A percentile compares a stretch with the other conserved stretches of the same genome.
Evolutionary conservation across 2,888 invertebrate genomes (phyloP).

Genomic region (Megaustenia siamemsis): DNA sequence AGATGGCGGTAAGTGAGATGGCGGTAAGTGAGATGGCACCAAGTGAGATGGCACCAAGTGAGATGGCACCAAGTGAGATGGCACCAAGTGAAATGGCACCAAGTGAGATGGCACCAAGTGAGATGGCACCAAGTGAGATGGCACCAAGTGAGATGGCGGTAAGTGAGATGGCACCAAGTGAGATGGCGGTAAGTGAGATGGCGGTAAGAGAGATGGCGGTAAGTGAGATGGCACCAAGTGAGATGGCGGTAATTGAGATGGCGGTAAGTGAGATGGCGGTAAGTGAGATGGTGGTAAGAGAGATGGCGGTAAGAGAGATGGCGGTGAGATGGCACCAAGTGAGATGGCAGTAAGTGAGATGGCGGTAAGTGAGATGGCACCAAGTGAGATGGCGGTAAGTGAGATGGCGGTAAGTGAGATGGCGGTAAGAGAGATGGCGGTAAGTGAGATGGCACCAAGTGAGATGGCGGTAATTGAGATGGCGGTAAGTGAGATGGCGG

Average conservation of each 20-base stretch:
- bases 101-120: not conserved
- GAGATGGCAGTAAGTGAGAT: too few species aligned
- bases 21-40: not conserved
- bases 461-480: not conserved
- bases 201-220: too few species aligned
- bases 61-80: not conserved
- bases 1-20: too few species aligned
- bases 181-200: too few species aligned
- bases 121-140: not conserved
- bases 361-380: too few species aligned
- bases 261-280: not conserved
- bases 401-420: too few species aligned
- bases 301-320: too few species aligned
- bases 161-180: not conserved
- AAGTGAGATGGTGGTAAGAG: not conserved
- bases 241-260: too few species aligned
- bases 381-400: too few species aligned
- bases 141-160: not conserved
- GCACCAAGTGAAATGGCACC: not conserved
- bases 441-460: too few species aligned
- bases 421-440: not conserved
- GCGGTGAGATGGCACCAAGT: too few species aligned
- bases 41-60: not conserved
- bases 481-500: not conserved
- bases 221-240: too few species aligned